A percentile compares a stretch with the other conserved stretches of the same genome.
Conservation (phyloP, 2,888 invertebrate genomes). For the Trachelus tabidus region DNA sequence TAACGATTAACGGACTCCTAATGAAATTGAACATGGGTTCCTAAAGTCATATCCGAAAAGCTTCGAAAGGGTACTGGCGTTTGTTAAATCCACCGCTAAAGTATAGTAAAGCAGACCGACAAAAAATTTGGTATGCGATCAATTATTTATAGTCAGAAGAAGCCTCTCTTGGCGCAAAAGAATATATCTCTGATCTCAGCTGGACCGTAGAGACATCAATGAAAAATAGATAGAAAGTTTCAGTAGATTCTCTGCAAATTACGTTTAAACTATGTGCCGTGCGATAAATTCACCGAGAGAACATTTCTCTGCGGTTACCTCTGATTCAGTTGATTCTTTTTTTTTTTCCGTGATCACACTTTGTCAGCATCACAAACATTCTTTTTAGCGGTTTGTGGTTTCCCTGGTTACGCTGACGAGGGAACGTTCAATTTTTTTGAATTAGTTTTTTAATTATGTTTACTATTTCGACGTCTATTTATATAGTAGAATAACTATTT, state of each 20-base stretch:
- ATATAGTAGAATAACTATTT: not conserved
- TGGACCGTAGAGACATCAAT: not conserved
- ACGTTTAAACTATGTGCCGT: constrained; percentile 24
- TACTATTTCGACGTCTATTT: not conserved
- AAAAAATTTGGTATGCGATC: not conserved
- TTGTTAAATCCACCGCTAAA: not conserved
- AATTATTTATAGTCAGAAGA: not conserved
- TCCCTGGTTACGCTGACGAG: not conserved
- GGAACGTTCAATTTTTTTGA: not conserved
- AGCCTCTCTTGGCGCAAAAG: not conserved
- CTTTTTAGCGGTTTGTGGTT: not conserved
- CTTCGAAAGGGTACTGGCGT: not conserved
- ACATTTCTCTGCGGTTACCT: constrained; percentile 5
- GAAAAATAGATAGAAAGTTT: constrained; percentile 10
- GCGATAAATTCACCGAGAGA: constrained; percentile 18
- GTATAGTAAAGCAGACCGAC: not conserved
- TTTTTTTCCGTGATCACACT: not conserved
- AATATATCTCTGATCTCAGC: not conserved
- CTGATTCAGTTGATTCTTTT: not conserved
- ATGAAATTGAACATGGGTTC: constrained; percentile 33
- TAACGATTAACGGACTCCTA: constrained; percentile 43
- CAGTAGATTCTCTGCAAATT: constrained; percentile 12
- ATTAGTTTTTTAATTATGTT: not conserved
- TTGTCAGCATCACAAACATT: not conserved
- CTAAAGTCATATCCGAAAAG: not conserved